A percentile compares a stretch with the other conserved stretches of the same genome.
These are phyloP conservation scores for Ptiloglossa arizonensis DNA, from an alignment of 1,140 invertebrate species.

Conservation along the genomic window DNA sequence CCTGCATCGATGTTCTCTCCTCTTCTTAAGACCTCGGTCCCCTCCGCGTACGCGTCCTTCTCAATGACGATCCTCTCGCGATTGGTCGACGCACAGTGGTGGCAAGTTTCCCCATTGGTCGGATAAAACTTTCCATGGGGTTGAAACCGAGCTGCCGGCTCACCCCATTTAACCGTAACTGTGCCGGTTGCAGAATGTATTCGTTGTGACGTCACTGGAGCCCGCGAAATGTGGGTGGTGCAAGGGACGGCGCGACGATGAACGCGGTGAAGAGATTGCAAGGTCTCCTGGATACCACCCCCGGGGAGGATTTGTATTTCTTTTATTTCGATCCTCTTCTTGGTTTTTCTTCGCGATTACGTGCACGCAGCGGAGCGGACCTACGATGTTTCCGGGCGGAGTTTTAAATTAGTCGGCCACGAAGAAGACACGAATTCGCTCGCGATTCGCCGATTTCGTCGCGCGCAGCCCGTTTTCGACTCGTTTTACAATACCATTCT, in stretches of 20 bases:
- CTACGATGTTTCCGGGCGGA: constrained; percentile 17
- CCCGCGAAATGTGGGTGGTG: constrained; percentile 15
- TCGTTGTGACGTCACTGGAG: constrained; percentile 61
- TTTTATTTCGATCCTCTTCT: neutral
- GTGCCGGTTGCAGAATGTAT: constrained; percentile 54
- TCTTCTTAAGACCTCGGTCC: constrained; percentile 69
- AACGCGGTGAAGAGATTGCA: constrained; percentile 40
- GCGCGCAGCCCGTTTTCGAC: too few relatives aligned
- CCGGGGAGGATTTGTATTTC: neutral
- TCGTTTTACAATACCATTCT: too few relatives aligned
- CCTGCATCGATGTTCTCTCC: constrained; percentile 44
- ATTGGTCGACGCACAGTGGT: constrained; percentile 63
- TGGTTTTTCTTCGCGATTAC: neutral
- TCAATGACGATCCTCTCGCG: constrained; percentile 56
- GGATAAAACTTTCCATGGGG: constrained; percentile 65
- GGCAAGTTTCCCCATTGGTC: constrained; percentile 62
- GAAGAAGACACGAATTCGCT: constrained; percentile 20
- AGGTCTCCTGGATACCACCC: constrained; percentile 8
- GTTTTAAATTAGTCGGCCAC: constrained; percentile 10
- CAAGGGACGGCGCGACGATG: constrained; percentile 9
- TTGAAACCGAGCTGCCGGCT: constrained; percentile 63
- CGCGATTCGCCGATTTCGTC: neutral
- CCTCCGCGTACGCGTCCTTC: constrained; percentile 48
- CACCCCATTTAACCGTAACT: constrained; percentile 52
- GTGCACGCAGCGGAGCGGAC: neutral